These are phyloP conservation scores for Neoaliturus tenellus DNA, from an alignment of 2,888 invertebrate species.

Conservation along the genomic window DNA sequence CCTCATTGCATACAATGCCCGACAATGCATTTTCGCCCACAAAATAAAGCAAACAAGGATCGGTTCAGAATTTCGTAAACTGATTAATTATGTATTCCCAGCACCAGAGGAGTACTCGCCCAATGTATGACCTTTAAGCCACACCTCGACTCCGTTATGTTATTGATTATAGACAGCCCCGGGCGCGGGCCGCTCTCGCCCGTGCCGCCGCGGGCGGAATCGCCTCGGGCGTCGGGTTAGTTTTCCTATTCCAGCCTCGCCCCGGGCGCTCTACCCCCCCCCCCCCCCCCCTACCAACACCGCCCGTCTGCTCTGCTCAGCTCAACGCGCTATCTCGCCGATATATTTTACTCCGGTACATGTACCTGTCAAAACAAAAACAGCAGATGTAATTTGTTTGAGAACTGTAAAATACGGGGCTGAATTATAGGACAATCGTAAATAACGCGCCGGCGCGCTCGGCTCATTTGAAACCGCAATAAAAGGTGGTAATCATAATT, in stretches of 20 bases:
- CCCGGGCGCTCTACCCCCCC: background rate
- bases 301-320: background rate
- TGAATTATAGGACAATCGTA: constrained; percentile 35
- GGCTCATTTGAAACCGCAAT: background rate
- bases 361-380: constrained; percentile 40
- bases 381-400: constrained; percentile 37
- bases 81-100: constrained; percentile 20
- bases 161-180: background rate
- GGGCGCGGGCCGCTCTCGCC: background rate
- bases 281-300: background rate
- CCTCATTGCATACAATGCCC: constrained; percentile 22
- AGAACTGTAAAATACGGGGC: constrained; percentile 31
- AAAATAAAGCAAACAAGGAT: constrained; percentile 4
- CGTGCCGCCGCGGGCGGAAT: background rate
- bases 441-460: constrained; percentile 7
- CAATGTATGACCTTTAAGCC: constrained; percentile 16
- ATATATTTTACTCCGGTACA: constrained; percentile 22
- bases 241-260: constrained; percentile 23
- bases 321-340: background rate
- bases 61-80: constrained; percentile 1
- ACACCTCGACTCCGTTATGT: background rate
- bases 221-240: background rate
- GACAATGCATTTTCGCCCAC: constrained; percentile 2
- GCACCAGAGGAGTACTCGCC: constrained; percentile 2
- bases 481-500: background rate